Evolutionary conservation across 1,140 invertebrate species (phyloP).

Genomic region (Medauroidea extradentata): DNA sequence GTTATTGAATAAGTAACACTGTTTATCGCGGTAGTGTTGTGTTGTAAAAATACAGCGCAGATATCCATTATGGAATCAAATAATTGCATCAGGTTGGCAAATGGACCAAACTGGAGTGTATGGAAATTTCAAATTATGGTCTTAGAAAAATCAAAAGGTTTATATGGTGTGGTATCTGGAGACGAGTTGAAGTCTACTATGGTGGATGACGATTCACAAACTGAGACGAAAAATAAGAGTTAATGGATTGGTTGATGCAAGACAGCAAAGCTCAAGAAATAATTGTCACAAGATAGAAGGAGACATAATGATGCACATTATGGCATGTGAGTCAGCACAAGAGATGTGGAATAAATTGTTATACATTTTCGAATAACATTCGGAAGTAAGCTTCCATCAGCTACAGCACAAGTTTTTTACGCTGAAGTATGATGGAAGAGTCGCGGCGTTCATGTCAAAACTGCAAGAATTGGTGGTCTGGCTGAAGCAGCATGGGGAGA

Average conservation of each 20-base stretch:
- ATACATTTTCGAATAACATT: constrained; percentile 33
- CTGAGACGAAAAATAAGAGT: not conserved
- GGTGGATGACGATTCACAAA: too few species aligned
- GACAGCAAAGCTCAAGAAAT: constrained; percentile 25
- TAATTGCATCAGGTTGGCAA: too few species aligned
- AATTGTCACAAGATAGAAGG: constrained; percentile 24
- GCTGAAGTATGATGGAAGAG: constrained; percentile 17
- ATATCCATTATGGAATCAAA: too few species aligned
- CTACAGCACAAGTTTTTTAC: constrained; percentile 34
- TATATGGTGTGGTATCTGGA: too few species aligned
- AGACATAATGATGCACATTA: constrained; percentile 26
- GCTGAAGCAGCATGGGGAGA: constrained; percentile 29
- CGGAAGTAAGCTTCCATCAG: constrained; percentile 24
- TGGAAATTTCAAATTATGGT: too few species aligned
- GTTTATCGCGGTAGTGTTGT: too few species aligned
- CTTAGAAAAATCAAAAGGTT: too few species aligned
- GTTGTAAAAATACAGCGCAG: too few species aligned
- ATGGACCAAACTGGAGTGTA: too few species aligned
- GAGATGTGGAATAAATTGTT: constrained; percentile 36
- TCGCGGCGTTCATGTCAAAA: constrained; percentile 31
- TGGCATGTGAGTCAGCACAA: constrained; percentile 28
- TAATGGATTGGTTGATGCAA: constrained; percentile 20
- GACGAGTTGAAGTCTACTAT: too few species aligned
- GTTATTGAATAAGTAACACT: too few species aligned
- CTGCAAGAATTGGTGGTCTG: constrained; percentile 30